These are phyloP conservation scores for Temnothorax longispinosus DNA, from an alignment of 1,140 invertebrate species.

Conservation along the genomic window DNA sequence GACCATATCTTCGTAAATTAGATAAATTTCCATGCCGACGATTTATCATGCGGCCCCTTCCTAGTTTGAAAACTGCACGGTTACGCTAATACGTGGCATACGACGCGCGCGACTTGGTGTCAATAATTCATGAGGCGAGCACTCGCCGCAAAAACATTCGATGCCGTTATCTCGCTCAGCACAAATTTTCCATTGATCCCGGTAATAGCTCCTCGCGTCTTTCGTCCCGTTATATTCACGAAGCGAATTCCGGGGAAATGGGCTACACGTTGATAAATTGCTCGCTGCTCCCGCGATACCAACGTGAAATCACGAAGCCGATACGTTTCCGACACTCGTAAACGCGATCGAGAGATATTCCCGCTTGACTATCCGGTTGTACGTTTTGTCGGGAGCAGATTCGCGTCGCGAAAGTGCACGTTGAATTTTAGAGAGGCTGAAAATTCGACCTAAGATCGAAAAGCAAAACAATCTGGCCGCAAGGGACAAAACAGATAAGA, in stretches of 20 bases:
- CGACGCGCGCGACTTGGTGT: not conserved
- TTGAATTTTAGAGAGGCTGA: slow-evolving; percentile 23
- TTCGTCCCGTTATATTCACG: slow-evolving; percentile 41
- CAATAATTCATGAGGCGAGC: slow-evolving; percentile 46
- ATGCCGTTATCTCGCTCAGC: not conserved
- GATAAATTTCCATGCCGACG: slow-evolving; percentile 28
- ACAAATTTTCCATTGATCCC: slow-evolving; percentile 50
- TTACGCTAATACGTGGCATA: slow-evolving; percentile 20
- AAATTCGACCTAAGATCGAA: not conserved
- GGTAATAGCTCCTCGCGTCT: slow-evolving; percentile 41
- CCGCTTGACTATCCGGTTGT: not conserved
- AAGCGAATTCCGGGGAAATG: slow-evolving; percentile 19
- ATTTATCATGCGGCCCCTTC: slow-evolving; percentile 29
- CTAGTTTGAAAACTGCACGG: not conserved
- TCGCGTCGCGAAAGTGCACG: not conserved
- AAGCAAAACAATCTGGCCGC: slow-evolving; percentile 14
- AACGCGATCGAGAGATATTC: slow-evolving; percentile 53
- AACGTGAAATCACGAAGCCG: slow-evolving; percentile 33
- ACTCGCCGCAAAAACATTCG: slow-evolving; percentile 9
- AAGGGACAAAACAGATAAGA: slow-evolving; percentile 26
- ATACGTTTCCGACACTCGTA: slow-evolving; percentile 42
- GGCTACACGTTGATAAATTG: slow-evolving; percentile 38
- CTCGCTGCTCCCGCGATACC: slow-evolving; percentile 25
- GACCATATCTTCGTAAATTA: slow-evolving; percentile 23
- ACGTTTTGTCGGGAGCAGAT: slow-evolving; percentile 27